phyloP scores from a whole-genome alignment of 2,113 vertebrate genomes.

The Empidonax alnorum region DNA sequence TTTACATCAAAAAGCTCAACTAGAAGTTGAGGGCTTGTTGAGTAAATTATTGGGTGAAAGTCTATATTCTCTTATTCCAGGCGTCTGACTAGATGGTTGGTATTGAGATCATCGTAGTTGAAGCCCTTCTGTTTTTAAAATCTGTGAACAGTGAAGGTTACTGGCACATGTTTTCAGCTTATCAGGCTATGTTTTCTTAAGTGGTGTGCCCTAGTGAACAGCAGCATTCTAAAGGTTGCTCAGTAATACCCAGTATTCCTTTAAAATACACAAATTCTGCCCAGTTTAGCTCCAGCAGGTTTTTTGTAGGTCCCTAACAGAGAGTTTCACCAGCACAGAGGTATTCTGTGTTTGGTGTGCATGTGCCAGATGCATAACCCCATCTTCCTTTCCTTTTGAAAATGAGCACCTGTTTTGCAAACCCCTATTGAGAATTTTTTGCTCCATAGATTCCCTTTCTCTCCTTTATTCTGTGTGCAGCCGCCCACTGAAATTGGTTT shows the following conservation, averaged over 20 bases:
- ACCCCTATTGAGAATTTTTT: background rate
- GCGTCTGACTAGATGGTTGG: background rate
- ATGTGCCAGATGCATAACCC: background rate
- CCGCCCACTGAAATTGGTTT: background rate
- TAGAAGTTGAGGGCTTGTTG: background rate
- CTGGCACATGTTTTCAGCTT: conserved; percentile 5
- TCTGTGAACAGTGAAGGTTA: background rate
- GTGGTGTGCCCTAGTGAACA: background rate
- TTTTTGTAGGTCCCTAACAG: background rate
- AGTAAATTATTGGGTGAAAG: conserved; percentile 9
- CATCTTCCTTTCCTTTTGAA: background rate
- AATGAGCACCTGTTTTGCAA: background rate
- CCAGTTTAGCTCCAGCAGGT: background rate
- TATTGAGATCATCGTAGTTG: background rate
- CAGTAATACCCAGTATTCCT: background rate
- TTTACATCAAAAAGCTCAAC: conserved; percentile 22
- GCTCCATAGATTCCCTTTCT: background rate
- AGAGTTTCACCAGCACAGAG: background rate
- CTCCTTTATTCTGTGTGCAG: background rate
- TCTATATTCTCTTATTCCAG: conserved; percentile 13
- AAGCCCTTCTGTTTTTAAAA: background rate
- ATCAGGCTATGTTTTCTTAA: background rate
- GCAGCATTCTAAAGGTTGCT: background rate
- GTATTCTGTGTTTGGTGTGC: background rate
- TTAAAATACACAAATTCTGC: background rate